These are phyloP conservation scores for Neodon shergylaensis DNA, from an alignment of 2,113 vertebrate species.

Conservation along the genomic window DNA sequence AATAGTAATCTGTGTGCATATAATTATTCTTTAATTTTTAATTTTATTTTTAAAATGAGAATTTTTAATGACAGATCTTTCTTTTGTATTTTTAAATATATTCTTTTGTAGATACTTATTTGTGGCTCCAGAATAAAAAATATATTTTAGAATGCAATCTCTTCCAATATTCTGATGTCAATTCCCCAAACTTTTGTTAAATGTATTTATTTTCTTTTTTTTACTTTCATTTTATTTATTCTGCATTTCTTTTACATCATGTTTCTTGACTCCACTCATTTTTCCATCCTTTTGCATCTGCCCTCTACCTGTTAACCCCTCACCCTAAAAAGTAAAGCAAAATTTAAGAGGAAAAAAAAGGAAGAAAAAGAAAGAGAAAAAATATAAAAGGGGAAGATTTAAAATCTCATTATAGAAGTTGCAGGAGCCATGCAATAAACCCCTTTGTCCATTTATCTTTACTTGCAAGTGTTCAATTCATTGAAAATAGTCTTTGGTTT, in stretches of 20 bases:
- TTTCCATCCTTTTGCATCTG: neutral
- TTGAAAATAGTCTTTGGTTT: neutral
- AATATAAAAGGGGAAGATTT: neutral
- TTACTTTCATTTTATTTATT: neutral
- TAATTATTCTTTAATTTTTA: neutral
- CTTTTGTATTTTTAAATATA: neutral
- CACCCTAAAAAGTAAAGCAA: neutral
- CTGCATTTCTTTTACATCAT: neutral
- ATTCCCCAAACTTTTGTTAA: neutral
- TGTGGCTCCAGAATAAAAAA: neutral
- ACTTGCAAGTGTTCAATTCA: neutral
- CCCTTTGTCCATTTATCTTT: neutral
- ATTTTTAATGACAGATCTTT: neutral
- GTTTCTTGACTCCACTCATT: neutral
- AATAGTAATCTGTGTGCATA: fast-evolving
- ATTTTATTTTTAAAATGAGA: neutral
- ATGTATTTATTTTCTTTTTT: neutral
- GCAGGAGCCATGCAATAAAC: neutral
- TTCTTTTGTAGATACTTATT: neutral
- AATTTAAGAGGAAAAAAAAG: neutral
- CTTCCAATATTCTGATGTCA: neutral
- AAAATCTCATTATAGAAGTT: neutral
- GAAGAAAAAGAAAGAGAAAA: neutral
- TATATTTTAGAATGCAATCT: neutral
- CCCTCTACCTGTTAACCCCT: no score